Base-by-base conservation (phyloP, 2,113 vertebrate species). In the Balaeniceps rex region DNA sequence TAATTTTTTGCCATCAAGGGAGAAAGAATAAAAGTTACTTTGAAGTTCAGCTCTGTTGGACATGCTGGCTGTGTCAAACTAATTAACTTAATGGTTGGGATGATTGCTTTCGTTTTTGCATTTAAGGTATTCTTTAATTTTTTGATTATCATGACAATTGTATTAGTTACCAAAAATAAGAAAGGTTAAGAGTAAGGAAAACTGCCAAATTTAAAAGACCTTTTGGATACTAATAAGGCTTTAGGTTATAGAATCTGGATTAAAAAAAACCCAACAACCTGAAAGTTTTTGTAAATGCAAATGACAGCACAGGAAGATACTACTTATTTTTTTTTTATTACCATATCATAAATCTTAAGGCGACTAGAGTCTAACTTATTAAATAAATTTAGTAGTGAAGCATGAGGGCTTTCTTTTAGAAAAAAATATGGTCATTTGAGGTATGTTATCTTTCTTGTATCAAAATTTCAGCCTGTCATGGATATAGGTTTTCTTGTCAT, bases 181-280 rank as follows among this genome's bases (percentile, higher is more conserved):
- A 57, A 69, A 68, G 13, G 6, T n/a, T 72, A 76, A 86, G 29
- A 79, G 61, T 57, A 88, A 84, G 17, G 22, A 51, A 49, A n/a
- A 1, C 8, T 12, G 18, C 5, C 7, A 25, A 24, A 54, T 51
- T 75, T 47, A 71, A 36, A 76, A 17, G 44, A 38, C 23, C 2
- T 44, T 65, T 75, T 75, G 26, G 9, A 57, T 38, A 7, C 22
- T 61, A 83, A 19, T 58, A 82, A 61, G 76, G 52, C 28, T 66
- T 87, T 55, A 36, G 21, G 2, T 47, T 76, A 38, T 38, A 34
- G 33, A 33, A 76, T 85, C 10, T 42, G 55, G 31, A 63, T 63
- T 60, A 36, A 61, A 36, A 58, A n/a, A 61, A 7, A 0, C 0
- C 12, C 12, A 47, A 11, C 0, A n/a, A n/a, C n/a, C 4, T 44